Base-by-base conservation (phyloP, 37 sponge, comb jelly and placozoan genomes). In the Chondrosia reniformis region DNA sequence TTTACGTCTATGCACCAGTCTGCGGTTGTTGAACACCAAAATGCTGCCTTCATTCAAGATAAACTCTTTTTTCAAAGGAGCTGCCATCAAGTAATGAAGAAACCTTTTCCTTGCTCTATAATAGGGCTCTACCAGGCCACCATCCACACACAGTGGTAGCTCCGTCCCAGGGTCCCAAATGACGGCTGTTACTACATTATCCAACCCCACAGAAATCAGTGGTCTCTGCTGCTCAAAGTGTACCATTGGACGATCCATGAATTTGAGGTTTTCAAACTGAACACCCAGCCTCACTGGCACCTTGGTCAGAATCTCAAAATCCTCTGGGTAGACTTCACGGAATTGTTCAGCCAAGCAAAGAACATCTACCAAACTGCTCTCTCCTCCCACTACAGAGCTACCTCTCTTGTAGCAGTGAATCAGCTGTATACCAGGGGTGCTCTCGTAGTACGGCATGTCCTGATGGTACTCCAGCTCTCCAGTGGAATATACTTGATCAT, bases 401-500 rank as follows among this genome's bases (percentile, higher is more conserved):
- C 42, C 72, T 9, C 15, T 79, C 84, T 83, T 83, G 12, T 87
- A 10, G 34, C 92, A 91, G 79, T 87, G 88, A 2, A 91, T 72
- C 30, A 87, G 38, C 64, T 84, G 88, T 12, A 91, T 30, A 2
- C 92, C 92, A 39, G 92, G 92, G 71, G 87, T 84, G 3, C 88
- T 84, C 46, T 91, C 88, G 63, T 84, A 91, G 63, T 91, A 91
- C 4, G 49, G 37, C 32, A 81, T 34, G 59, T 91, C 92, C 63
- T 72, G 56, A 66, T 91, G 92, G 4, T 78, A 41, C 2, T n/a
- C 24, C 7, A 91, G 84, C 15, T 25, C 19, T 1, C 27, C 31
- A 4, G 56, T 6, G 45, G 33, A 81, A 32, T 91, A 87, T 42
- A 88, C 87, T 37, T 81, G 38, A 42, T 91, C 87, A 65, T 72